Evolutionary conservation across 2,797 vertebrate species (phyloP).

Genomic region (Sparidentex hasta): DNA sequence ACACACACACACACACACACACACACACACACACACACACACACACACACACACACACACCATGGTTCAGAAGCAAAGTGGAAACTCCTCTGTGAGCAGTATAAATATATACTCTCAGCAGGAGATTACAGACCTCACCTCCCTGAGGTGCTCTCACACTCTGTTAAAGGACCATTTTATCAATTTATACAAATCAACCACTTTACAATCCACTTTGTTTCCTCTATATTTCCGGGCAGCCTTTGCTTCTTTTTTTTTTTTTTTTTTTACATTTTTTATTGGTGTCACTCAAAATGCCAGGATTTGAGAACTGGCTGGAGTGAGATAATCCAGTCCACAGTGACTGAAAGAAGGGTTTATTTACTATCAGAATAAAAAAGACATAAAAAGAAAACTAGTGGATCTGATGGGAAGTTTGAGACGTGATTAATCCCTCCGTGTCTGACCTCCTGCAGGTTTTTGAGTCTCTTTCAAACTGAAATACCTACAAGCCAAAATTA

Average conservation of each 20-base stretch:
- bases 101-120: neutral
- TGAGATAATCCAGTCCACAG: neutral
- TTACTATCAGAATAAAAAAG: neutral
- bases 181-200: neutral
- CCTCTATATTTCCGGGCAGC: neutral
- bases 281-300: neutral
- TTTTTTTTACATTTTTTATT: too few species aligned
- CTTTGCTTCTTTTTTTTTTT: neutral
- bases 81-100: neutral
- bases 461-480: neutral
- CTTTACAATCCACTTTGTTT: neutral
- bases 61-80: neutral
- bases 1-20: too few species aligned
- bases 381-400: too few species aligned
- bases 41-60: neutral
- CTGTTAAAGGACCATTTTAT: neutral
- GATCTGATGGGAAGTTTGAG: conserved; percentile 17
- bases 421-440: too few species aligned
- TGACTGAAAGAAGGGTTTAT: neutral
- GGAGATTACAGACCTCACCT: neutral
- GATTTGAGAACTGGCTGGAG: neutral
- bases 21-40: neutral
- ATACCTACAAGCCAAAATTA: too few species aligned
- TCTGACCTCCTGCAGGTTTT: neutral
- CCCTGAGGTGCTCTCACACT: neutral